Percentiles rank a stretch among this genome's conserved stretches.
phyloP scores from a whole-genome alignment of 2,113 vertebrate species.

The rat (Rattus norvegicus) region GRCr8 NC_086027.1:68388501-68389000 shows the following conservation, averaged over 20 bases:
- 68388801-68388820: neutral
- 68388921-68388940: neutral
- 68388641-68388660: neutral
- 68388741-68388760: neutral
- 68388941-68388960: neutral
- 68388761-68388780: neutral
- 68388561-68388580: neutral
- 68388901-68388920: neutral
- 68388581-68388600: neutral
- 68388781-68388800: neutral
- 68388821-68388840: neutral
- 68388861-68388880: neutral
- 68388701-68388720: neutral
- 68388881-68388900: neutral
- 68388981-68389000: conserved; percentile 9
- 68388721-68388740: neutral
- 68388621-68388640: neutral
- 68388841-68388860: neutral
- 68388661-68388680: neutral
- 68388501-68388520: neutral
- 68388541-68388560: neutral
- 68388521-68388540: neutral
- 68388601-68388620: neutral
- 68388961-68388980: neutral
- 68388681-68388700: neutral